Conservation (phyloP, 2,113 vertebrate species). For the Malurus alboscapulatus region DNA sequence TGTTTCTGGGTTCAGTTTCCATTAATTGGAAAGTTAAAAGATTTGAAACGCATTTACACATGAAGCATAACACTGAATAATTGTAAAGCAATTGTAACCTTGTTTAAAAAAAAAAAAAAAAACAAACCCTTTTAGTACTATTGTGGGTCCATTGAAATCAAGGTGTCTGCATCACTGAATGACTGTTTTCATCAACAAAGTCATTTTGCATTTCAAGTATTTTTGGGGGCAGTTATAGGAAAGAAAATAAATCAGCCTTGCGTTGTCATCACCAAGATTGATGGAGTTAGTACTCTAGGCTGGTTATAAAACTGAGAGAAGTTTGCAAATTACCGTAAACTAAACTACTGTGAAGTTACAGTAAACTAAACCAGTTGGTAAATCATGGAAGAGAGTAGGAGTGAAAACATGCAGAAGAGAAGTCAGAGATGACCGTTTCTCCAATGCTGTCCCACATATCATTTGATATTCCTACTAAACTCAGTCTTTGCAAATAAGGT, state of each 20-base stretch:
- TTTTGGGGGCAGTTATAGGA: background rate
- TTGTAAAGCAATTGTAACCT: background rate
- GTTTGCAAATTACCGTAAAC: background rate
- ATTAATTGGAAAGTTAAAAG: conserved; percentile 4
- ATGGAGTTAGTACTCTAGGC: background rate
- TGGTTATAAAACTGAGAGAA: background rate
- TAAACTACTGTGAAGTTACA: background rate
- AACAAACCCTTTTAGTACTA: background rate
- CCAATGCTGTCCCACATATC: background rate
- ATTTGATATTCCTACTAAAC: background rate
- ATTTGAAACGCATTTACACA: background rate
- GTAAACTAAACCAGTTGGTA: background rate
- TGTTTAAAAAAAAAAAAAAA: background rate
- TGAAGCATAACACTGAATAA: background rate
- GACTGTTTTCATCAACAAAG: background rate
- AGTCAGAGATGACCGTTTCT: background rate
- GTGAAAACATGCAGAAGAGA: background rate
- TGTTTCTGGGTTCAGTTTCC: background rate
- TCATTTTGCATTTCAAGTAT: background rate
- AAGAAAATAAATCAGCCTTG: background rate
- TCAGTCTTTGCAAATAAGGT: background rate
- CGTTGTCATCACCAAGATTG: background rate
- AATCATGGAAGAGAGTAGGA: background rate
- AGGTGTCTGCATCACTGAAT: background rate
- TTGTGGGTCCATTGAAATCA: background rate